Conservation (phyloP, 2,113 vertebrate species). For the Peromyscus maniculatus region DNA sequence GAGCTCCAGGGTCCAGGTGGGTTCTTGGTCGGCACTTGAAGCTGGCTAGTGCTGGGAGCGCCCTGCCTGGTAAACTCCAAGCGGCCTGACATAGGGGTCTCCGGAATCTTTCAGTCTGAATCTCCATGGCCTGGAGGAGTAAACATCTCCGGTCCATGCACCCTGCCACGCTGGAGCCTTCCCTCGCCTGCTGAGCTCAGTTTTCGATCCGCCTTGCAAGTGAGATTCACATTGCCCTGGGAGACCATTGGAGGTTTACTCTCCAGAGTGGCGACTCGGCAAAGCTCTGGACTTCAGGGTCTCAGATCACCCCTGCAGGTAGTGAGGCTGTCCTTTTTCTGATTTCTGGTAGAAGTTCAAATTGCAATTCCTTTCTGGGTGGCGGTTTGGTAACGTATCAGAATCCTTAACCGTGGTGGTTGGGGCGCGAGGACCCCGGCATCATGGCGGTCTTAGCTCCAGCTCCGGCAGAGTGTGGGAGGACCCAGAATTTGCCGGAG, state of each 20-base stretch:
- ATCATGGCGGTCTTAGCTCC: background rate
- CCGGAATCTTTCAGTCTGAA: background rate
- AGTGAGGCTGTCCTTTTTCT: background rate
- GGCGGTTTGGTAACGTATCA: conserved; percentile 24
- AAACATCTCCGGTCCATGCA: background rate
- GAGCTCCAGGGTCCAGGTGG: background rate
- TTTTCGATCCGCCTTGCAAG: background rate
- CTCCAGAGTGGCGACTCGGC: background rate
- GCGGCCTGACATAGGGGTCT: accelerated
- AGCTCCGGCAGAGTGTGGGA: background rate
- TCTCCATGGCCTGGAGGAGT: too few species aligned
- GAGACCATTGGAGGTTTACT: background rate
- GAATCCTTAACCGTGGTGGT: background rate
- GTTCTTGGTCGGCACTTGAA: background rate
- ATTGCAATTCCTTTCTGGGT: background rate
- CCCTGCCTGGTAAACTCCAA: background rate
- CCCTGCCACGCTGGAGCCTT: background rate
- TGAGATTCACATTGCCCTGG: background rate
- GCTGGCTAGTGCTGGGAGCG: background rate
- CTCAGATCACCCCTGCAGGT: background rate
- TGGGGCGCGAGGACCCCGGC: background rate
- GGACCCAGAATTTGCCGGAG: conserved; percentile 83
- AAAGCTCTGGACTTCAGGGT: background rate
- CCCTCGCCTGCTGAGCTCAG: background rate
- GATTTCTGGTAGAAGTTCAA: background rate